Evolutionary conservation across 2,797 vertebrate genomes (phyloP), one percentile per base, ranked within the genome.

Genomic region (Cephalopachus bancanus): DNA sequence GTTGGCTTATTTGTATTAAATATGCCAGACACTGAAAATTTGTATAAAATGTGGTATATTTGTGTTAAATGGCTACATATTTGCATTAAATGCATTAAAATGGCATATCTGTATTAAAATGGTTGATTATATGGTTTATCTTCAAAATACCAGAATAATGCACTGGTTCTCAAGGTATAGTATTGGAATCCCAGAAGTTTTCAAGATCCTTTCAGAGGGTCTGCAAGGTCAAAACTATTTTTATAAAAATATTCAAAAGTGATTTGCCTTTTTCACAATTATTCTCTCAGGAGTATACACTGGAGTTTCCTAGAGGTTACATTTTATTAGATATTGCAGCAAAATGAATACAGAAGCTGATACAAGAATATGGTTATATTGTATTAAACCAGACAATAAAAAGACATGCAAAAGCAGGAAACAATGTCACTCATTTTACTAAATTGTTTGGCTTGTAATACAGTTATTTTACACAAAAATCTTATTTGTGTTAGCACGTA

Each of bases 391-490:
- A 91, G n/a, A 91, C 14, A 67, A 19, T 62, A 59, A 71, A 80
- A 37, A 78, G 12, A 44, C 44, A 44, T n/a, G 2, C 10, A 79
- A 83, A 95, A 64, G 10, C 8, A 33, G 26, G 87, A 80, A 49
- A 62, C 28, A 81, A 67, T 30, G 7, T 2, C 24, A n/a, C 3
- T 37, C 7, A 75, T 37, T n/a, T 86, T 7, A 53, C 55, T 76
- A 78, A 86, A 37, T 71, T 65, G 10, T 60, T 91, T 94, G 51
- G 12, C 10, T 75, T 86, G 64, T 16, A 83, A 76, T 72, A 90
- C 9, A 94, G 8, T 65, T 86, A 53, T 62, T 87, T 60, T 57
- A 94, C 10, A 67, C 30, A 90, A 89, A 95, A 94, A 79, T 44
- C 12, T 71, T 51, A 69, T 60, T 44, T 60, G 28, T 53, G 24